Base-by-base conservation (phyloP, 1,140 invertebrate species). In the Stenopsyche tienmushanensis region DNA sequence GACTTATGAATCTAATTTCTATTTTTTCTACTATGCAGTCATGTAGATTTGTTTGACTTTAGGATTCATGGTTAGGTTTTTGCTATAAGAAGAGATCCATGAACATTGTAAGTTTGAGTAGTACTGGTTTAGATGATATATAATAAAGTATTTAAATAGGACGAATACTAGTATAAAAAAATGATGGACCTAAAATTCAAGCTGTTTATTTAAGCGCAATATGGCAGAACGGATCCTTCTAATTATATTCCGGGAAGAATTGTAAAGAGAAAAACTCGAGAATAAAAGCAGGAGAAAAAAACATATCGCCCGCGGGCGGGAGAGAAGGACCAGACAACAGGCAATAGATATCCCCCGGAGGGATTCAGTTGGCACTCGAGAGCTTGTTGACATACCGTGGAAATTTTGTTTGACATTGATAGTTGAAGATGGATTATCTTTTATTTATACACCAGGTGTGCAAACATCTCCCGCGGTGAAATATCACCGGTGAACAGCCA, bases 401-500 rank as follows among this genome's bases (percentile, higher is more conserved):
- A 65, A 65, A 65, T 65, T 65, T 65, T 65, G 63, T 65, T 65
- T 65, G 63, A 55, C 63, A 65, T 58, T 65, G 63, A 65, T 65
- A 65, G 63, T 65, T 65, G 63, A 58, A 65, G 63, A 65, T 65
- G 63, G 63, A 65, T 65, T 65, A 65, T 65, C 63, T 65, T 65
- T 65, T 65, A 65, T 65, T 65, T 65, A 65, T 44, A 65, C 63
- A 65, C 53, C 63, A 55, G 54, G 52, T 65, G 63, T 65, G 45
- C 54, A 58, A 65, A 57, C 42, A 49, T 24, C 39, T 41, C 54
- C 21, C 29, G 53, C 34, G 53, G 29, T 13, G 39, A 29, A 54
- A 34, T 57, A 57, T 41, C 18, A 24, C 54, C 20, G 34, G 34
- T 13, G 7, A 5, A 5, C 5, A 2, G n/a, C 34, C 54, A 21